These are phyloP conservation scores for Luehdorfia chinensis DNA, from an alignment of 1,140 invertebrate species.

Conservation along the genomic window DNA sequence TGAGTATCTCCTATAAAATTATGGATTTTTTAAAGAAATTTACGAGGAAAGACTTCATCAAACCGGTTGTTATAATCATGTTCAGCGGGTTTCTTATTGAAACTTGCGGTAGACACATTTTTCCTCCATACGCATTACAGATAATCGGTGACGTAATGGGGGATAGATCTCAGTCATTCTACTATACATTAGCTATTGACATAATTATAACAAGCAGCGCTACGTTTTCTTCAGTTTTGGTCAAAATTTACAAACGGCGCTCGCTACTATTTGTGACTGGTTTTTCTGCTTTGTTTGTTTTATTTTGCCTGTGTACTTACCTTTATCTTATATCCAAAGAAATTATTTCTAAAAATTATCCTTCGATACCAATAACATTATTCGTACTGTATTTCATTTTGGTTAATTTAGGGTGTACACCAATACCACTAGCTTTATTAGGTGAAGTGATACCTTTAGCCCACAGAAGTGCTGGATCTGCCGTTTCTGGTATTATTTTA, in stretches of 20 bases:
- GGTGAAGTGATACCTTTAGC: slow-evolving; percentile 54
- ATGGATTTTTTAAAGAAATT: slow-evolving; percentile 40
- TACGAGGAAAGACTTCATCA: too few relatives aligned
- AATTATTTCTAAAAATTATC: slow-evolving; percentile 33
- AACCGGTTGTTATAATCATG: slow-evolving; percentile 42
- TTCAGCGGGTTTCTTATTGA: slow-evolving; percentile 43
- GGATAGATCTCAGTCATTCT: slow-evolving; percentile 41
- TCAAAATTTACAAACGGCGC: slow-evolving; percentile 46
- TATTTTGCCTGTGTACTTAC: slow-evolving; percentile 36
- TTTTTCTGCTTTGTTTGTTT: slow-evolving; percentile 32
- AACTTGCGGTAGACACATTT: slow-evolving; percentile 50
- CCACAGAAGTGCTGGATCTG: slow-evolving; percentile 44
- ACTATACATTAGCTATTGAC: slow-evolving; percentile 51
- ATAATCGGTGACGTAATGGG: slow-evolving; percentile 47
- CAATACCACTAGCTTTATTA: slow-evolving; percentile 47
- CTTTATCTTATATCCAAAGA: slow-evolving; percentile 32
- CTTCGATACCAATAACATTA: slow-evolving; percentile 40
- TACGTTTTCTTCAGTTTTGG: slow-evolving; percentile 43
- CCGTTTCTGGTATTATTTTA: slow-evolving; percentile 35
- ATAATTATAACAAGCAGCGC: slow-evolving; percentile 49
- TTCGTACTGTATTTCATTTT: slow-evolving; percentile 51
- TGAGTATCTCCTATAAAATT: slow-evolving; percentile 11
- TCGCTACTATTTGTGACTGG: slow-evolving; percentile 47
- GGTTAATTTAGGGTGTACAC: slow-evolving; percentile 53
- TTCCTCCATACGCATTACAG: slow-evolving; percentile 53